Conservation (phyloP, 2,888 invertebrate genomes). For the Tromatobia lineatoria region DNA sequence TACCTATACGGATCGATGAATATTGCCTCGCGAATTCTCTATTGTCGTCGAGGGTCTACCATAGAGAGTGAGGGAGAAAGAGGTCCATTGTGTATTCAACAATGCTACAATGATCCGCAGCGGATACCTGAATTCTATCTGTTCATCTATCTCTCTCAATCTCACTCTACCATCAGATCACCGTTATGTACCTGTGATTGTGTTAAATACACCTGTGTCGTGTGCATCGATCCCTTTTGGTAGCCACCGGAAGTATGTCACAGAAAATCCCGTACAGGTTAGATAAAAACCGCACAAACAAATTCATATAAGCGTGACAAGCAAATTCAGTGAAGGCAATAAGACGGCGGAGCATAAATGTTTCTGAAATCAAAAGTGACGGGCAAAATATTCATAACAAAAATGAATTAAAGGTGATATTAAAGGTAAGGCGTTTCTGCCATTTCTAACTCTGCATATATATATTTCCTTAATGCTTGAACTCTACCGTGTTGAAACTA, state of each 20-base stretch:
- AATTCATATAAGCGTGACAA: constrained; percentile 7
- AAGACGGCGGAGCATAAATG: neutral
- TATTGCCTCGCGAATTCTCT: constrained; percentile 66
- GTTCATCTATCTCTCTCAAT: constrained; percentile 40
- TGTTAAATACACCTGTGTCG: constrained; percentile 57
- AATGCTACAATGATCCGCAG: constrained; percentile 66
- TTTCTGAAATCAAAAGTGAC: too few relatives aligned
- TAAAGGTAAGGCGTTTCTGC: too few relatives aligned
- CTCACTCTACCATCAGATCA: constrained; percentile 40
- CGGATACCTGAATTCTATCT: constrained; percentile 58
- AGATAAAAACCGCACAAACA: constrained; percentile 29
- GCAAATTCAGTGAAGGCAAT: neutral
- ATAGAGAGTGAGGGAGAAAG: constrained; percentile 9
- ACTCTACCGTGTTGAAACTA: too few relatives aligned
- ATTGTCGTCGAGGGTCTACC: constrained; percentile 59
- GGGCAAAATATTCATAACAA: too few relatives aligned
- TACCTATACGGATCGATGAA: constrained; percentile 66
- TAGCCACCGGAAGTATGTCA: constrained; percentile 52
- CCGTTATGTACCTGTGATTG: constrained; percentile 55
- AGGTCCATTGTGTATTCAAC: constrained; percentile 62
- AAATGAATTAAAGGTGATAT: too few relatives aligned
- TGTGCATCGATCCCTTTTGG: constrained; percentile 48
- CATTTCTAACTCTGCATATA: too few relatives aligned
- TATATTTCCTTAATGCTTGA: too few relatives aligned
- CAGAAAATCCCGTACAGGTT: constrained; percentile 46